Conservation (phyloP, 2,888 invertebrate species). For the Cacoxenus indagator region DNA sequence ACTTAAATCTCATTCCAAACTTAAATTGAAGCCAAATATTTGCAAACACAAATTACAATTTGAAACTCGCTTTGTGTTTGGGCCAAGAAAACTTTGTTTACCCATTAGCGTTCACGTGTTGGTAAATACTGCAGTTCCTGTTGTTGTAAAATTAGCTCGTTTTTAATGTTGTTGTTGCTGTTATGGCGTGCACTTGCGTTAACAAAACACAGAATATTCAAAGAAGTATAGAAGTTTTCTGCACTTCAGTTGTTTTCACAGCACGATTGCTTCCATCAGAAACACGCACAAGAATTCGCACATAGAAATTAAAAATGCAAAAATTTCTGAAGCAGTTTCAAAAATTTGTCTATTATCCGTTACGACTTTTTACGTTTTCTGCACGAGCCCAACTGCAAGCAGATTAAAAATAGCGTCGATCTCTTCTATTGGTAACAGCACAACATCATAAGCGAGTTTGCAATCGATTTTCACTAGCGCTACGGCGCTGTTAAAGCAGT, state of each 20-base stretch:
- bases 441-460: background rate
- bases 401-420: slow-evolving; percentile 48
- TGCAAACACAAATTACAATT: background rate
- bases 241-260: background rate
- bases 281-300: background rate
- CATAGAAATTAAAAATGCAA: background rate
- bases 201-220: background rate
- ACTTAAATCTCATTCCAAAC: background rate
- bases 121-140: background rate
- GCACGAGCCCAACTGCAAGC: background rate
- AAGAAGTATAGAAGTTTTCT: too few relatives aligned
- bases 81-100: background rate
- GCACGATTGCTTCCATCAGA: background rate
- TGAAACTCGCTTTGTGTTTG: background rate
- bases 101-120: background rate
- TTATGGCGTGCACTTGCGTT: background rate
- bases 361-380: background rate
- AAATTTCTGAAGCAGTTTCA: too few relatives aligned
- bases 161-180: background rate
- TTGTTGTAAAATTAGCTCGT: background rate
- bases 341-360: background rate
- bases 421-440: too few relatives aligned
- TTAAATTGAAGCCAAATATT: background rate
- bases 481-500: background rate
- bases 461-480: background rate